Evolutionary conservation across 2,888 invertebrate genomes (phyloP).

Genomic region (Ypsolopha scabrella): DNA sequence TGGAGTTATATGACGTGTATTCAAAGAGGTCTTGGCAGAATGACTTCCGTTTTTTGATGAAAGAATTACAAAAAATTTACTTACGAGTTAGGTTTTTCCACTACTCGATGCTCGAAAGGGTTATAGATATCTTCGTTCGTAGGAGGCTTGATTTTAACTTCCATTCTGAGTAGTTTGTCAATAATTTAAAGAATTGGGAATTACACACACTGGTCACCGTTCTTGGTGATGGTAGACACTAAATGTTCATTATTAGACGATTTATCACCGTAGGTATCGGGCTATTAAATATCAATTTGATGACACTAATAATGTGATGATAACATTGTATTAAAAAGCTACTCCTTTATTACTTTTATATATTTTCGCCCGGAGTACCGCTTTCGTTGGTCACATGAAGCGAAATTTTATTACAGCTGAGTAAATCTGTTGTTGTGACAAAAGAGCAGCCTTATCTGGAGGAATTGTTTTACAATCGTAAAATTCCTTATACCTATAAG

Average conservation of each 20-base stretch:
- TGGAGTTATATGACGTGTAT: no score
- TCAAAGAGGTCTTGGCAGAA: no score
- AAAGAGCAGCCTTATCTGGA: neutral
- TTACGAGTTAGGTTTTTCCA: constrained; percentile 61
- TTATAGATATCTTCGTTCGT: constrained; percentile 30
- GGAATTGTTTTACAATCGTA: neutral
- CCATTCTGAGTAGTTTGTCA: constrained; percentile 5
- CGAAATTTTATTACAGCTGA: neutral
- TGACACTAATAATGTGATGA: neutral
- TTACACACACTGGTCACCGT: neutral
- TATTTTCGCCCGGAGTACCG: no score
- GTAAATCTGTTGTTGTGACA: neutral
- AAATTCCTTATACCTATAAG: neutral
- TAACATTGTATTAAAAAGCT: no score
- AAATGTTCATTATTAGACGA: constrained; percentile 4
- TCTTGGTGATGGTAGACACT: constrained; percentile 1
- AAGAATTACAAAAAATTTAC: constrained; percentile 18
- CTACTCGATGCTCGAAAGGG: constrained; percentile 53
- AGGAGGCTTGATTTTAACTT: constrained; percentile 6
- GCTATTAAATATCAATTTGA: neutral
- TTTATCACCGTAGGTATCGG: neutral
- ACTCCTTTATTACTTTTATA: no score
- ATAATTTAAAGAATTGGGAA: neutral
- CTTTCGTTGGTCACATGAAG: no score
- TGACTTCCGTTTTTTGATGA: neutral